Base-by-base conservation (phyloP, 2,113 vertebrate species). In the Delphinapterus leucas region DNA sequence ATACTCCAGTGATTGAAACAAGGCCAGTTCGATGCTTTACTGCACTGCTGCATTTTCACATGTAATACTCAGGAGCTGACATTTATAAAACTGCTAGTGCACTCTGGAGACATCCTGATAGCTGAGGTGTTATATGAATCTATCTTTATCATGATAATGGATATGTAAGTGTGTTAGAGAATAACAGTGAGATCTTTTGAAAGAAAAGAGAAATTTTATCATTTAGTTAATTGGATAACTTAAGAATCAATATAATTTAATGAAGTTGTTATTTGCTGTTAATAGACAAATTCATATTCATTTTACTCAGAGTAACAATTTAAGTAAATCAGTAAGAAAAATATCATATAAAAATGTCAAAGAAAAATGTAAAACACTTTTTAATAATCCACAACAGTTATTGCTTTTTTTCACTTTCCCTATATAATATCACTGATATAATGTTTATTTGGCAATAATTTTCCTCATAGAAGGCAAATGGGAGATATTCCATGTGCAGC, bases 11-110 rank as follows among this genome's bases (percentile, higher is more conserved):
- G 82, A 86, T 28, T 88, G 82, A 89, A 87, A 92, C 96, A 97
- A 97, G 97, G 96, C 93, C 95, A 96, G 47, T 44, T 67, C 2
- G 1, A 17, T 82, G 88, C 89, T 97, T 96, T 90, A 94, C 82
- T 96, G 77, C 38, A 5, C 7, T 13, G 41, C 80, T 82, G 96
- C 60, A 85, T 82, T 93, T 97, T 89, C 73, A 82, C 92, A 89
- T 63, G 86, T n/a, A 93, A 73, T 91, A 76, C 73, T 95, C 61
- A 74, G 73, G 20, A 80, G 47, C 0, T 97, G 96, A 97, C 97
- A 97, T 97, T 97, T 95, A 92, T 95, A 91, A 97, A 97, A 88
- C 81, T 93, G 73, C 73, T 91, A n/a, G 67, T 84, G 91, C 74
- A 71, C 81, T 95, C 85, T 33, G 49, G 33, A 81, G 88, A 95